Evolutionary conservation across 2,797 vertebrate species (phyloP), one percentile per base, ranked within the genome.

Genomic region (Pseudochirops corinnae): DNA sequence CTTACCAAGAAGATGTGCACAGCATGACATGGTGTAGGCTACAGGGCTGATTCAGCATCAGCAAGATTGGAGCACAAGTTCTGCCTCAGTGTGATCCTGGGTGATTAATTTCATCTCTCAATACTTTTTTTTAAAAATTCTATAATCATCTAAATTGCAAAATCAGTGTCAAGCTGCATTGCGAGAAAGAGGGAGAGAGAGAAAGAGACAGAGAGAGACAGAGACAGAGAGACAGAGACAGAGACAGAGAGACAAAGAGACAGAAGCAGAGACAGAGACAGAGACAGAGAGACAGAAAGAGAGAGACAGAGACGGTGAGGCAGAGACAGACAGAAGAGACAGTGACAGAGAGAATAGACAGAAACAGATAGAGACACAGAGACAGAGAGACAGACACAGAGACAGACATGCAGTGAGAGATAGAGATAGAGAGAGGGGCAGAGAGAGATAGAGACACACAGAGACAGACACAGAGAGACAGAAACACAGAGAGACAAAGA

Each of bases 391-490:
- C 31, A 46, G 46, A 46, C 46, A 33, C 5, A 52, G 31, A 16
- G 6, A 62, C 0, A 33, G 12, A 62, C 52, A 52, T 52, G 52
- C 52, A 52, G 52, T 0, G 12, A 62, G 13, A 62, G 12, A 33
- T 0, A 62, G 31, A 62, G 31, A 62, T 0, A 62, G 29, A 5
- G 62, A 67, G 2, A 62, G 29, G 31, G 13, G n/a, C 9, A 74
- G 3, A 67, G 13, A 62, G 60, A 33, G 11, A 33, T 4, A n/a
- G 13, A 67, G 14, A n/a, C 0, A 39, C 1, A 21, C 16, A 67
- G 0, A n/a, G 4, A n/a, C 13, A 67, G 14, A n/a, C 0, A 39
- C 1, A 39, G n/a, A 67, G 0, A n/a, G 1, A 67, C 12, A 67
- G 13, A n/a, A 3, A 67, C 3, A 33, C 12, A 67, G 60, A 62